These are phyloP conservation scores for Candoia aspera DNA, from an alignment of 2,113 vertebrate species.

Conservation along the genomic window DNA sequence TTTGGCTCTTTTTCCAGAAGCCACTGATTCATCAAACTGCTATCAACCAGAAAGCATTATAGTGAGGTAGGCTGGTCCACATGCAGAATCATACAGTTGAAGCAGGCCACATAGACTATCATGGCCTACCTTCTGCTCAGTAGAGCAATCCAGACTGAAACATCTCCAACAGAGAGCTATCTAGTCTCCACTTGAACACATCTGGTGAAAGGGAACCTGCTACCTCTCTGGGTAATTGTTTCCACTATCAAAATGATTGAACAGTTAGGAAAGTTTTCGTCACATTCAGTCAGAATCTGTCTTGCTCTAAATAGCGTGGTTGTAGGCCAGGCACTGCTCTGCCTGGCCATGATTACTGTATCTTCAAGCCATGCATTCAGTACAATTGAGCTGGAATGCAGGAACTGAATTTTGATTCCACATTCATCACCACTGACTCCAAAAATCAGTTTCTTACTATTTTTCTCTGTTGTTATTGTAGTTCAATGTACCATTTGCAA, in stretches of 20 bases:
- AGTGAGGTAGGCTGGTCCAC: neutral
- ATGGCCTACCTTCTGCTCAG: neutral
- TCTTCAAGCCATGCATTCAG: neutral
- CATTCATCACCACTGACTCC: neutral
- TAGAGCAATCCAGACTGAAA: neutral
- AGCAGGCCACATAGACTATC: neutral
- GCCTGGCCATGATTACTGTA: neutral
- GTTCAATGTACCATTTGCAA: neutral
- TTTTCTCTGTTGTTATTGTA: neutral
- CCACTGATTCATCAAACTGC: neutral
- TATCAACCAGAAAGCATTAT: neutral
- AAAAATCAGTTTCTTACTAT: neutral
- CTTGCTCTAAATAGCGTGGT: neutral
- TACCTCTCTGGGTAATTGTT: neutral
- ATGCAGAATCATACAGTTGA: neutral
- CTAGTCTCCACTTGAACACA: neutral
- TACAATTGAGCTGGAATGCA: neutral
- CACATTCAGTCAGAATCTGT: neutral
- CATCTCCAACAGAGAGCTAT: neutral
- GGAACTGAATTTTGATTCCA: neutral
- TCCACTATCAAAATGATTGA: neutral
- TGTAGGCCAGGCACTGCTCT: neutral
- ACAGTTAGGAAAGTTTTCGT: neutral
- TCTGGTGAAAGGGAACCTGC: neutral
- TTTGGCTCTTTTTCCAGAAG: neutral